Evolutionary conservation across 2,113 vertebrate genomes (phyloP).

Genomic region (Anolis carolinensis): DNA sequence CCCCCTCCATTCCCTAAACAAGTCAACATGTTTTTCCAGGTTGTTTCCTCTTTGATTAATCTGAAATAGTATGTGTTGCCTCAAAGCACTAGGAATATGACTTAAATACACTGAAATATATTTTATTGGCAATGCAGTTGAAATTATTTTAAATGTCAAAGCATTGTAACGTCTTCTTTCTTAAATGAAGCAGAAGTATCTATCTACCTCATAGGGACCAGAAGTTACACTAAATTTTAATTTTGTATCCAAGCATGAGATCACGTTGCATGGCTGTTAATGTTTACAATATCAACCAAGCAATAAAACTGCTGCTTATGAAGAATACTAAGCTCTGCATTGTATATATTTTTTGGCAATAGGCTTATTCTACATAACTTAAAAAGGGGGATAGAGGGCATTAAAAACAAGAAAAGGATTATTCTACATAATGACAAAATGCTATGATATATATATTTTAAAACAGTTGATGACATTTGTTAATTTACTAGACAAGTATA

Average conservation of each 20-base stretch:
- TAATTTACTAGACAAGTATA: too few relatives aligned
- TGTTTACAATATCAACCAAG: background rate
- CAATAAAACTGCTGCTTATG: background rate
- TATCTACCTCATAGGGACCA: background rate
- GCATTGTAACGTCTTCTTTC: background rate
- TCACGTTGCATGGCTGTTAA: background rate
- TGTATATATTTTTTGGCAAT: background rate
- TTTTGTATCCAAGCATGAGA: background rate
- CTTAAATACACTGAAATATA: background rate
- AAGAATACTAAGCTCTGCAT: background rate
- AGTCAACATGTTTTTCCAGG: constrained; percentile 55
- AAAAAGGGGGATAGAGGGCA: background rate
- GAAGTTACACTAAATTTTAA: background rate
- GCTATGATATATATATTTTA: too few relatives aligned
- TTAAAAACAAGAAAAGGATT: background rate
- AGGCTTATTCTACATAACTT: background rate
- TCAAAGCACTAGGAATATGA: constrained; percentile 11
- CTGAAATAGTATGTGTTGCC: constrained; percentile 6
- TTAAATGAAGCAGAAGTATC: background rate
- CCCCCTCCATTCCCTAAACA: background rate
- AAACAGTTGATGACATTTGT: too few relatives aligned
- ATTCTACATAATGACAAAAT: too few relatives aligned
- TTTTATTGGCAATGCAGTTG: background rate
- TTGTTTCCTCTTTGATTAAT: constrained; percentile 47
- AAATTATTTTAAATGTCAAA: background rate